A percentile compares a stretch with the other conserved stretches of the same genome.
These are phyloP conservation scores for Cancer borealis DNA, from an alignment of 2,888 invertebrate genomes.

Conservation along the genomic window DNA sequence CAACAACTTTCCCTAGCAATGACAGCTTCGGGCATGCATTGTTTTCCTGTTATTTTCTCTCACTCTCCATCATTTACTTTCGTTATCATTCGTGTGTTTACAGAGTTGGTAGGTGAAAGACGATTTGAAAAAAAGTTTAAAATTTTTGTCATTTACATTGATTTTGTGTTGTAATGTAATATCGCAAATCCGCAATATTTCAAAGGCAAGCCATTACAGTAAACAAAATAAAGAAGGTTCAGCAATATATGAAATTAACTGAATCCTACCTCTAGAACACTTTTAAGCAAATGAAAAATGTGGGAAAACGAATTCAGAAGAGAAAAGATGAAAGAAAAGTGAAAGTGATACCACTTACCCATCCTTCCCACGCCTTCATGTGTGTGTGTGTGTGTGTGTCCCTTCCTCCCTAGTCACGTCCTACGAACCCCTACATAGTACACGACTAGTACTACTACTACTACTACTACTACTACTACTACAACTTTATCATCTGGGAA, in stretches of 20 bases:
- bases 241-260: background rate
- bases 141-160: no score
- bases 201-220: no score
- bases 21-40: constrained; percentile 9
- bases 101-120: no score
- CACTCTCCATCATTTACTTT: no score
- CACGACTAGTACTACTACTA: constrained; percentile 34
- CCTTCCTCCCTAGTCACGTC: background rate
- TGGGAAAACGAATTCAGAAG: background rate
- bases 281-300: background rate
- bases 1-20: constrained; percentile 6
- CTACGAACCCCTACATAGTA: background rate
- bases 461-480: constrained; percentile 7
- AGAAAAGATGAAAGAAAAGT: constrained; percentile 18
- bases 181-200: no score
- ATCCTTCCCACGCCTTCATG: constrained; percentile 1
- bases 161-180: no score
- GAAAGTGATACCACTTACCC: background rate
- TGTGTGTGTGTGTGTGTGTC: constrained; percentile 28
- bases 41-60: background rate
- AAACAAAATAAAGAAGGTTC: no score
- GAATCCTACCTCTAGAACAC: background rate
- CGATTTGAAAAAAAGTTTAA: no score
- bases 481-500: background rate
- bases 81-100: no score